Evolutionary conservation across 2,888 invertebrate genomes (phyloP).

Genomic region (Metalampra italica): DNA sequence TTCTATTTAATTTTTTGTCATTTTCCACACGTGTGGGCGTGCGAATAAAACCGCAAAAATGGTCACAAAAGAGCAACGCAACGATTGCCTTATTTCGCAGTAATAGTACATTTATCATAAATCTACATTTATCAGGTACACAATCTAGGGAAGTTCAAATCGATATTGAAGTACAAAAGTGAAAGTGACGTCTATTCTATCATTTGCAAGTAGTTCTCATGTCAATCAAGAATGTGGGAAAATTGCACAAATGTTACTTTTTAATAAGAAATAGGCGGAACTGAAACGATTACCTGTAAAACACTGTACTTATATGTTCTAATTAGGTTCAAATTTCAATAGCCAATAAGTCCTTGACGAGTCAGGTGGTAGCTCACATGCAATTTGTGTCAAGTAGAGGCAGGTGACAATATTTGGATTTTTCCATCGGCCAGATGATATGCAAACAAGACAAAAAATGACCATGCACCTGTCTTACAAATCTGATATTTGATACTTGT

Average conservation of each 20-base stretch:
- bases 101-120: too few species aligned
- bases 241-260: slow-evolving; percentile 22
- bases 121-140: slow-evolving; percentile 29
- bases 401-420: slow-evolving; percentile 48
- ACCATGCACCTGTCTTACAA: slow-evolving; percentile 52
- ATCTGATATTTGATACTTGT: slow-evolving; percentile 38
- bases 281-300: too few species aligned
- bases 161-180: slow-evolving; percentile 17
- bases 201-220: slow-evolving; percentile 32
- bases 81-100: slow-evolving; percentile 40
- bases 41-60: slow-evolving; percentile 41
- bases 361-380: slow-evolving; percentile 23
- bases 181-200: slow-evolving; percentile 13
- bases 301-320: background rate
- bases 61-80: slow-evolving; percentile 39
- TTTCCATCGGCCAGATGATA: slow-evolving; percentile 56
- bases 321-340: too few species aligned
- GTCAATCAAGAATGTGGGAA: slow-evolving; percentile 44
- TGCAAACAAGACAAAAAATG: slow-evolving; percentile 40
- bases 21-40: slow-evolving; percentile 65
- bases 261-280: too few species aligned
- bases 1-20: slow-evolving; percentile 25
- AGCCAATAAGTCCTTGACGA: slow-evolving; percentile 4
- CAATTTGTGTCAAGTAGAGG: slow-evolving; percentile 28
- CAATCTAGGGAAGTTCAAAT: slow-evolving; percentile 21